Evolutionary conservation across 2,888 invertebrate genomes (phyloP), one percentile per base, ranked within the genome.

Genomic region (Volucella inanis): DNA sequence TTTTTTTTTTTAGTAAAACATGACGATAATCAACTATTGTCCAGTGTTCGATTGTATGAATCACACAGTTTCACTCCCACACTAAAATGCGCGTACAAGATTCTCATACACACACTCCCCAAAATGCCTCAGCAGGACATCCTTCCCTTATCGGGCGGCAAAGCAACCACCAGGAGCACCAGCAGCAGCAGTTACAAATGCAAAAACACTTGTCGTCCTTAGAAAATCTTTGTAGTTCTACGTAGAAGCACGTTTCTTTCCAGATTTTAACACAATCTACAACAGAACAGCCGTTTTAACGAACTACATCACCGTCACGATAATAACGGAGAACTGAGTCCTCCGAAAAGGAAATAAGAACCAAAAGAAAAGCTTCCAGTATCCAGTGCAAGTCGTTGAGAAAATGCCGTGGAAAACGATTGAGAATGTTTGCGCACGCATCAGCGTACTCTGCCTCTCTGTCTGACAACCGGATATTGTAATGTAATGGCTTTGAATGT

Each of bases 1-100:
- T 88, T 88, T 87, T 87, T 82, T 22, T 87, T 88, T 88, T 87
- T 87, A 80, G 78, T 82, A 74, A 77, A 80, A 85, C 78, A 85
- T 74, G 68, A 72, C 49, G 76, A 85, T 72, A 80, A 81, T 72
- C 81, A 81, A 68, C 72, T 81, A 85, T 81, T 85, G 85, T 85
- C 76, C 81, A 81, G 81, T 77, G 59, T 67, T 76, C 57, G 18
- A 81, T 62, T 77, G 76, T 72, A 81, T 85, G 80, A 85, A 77
- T 76, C 85, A 81, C 62, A 85, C 71, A 85, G 80, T 72, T 72
- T 85, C 65, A 81, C 81, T 85, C 85, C 85, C 81, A 71, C 65
- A 55, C 43, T 15, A 31, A 62, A 43, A 76, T 4, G 52, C 31
- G 31, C 31, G 31, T 31, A 31, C 6, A 31, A 31, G 31, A 31